Evolutionary conservation across 2,113 vertebrate species (phyloP).

Genomic region (Xyliphius kryptos): DNA sequence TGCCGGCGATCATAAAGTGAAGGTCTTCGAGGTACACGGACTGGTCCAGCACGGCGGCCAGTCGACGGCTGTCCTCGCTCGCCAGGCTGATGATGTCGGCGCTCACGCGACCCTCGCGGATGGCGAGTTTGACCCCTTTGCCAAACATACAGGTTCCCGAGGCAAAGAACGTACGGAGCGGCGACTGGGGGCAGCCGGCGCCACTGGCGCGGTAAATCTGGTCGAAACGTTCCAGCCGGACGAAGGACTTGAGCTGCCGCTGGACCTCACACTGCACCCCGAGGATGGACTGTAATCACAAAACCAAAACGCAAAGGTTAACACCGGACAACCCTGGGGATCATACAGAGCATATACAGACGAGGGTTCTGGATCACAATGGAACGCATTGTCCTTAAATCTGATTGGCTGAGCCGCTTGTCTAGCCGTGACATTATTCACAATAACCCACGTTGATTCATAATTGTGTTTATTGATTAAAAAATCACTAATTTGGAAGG

Average conservation of each 20-base stretch:
- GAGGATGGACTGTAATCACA: constrained; percentile 77
- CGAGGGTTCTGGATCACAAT: too few relatives aligned
- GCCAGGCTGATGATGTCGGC: constrained; percentile 93
- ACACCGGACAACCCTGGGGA: constrained; percentile 26
- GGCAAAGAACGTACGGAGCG: constrained; percentile 74
- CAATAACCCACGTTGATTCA: too few relatives aligned
- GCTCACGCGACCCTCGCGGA: constrained; percentile 81
- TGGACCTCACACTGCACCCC: constrained; percentile 96
- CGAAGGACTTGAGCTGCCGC: constrained; percentile 93
- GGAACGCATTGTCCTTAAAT: too few relatives aligned
- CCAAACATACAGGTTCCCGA: constrained; percentile 83
- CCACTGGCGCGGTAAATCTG: constrained; percentile 80
- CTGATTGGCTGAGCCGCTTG: too few relatives aligned
- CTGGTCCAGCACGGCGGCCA: constrained; percentile 83
- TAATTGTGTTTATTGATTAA: too few relatives aligned
- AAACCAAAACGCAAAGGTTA: constrained; percentile 34
- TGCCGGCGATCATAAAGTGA: constrained; percentile 83
- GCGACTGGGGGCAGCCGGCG: constrained; percentile 76
- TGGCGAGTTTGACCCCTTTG: constrained; percentile 88
- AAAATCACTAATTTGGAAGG: too few relatives aligned
- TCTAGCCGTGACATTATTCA: too few relatives aligned
- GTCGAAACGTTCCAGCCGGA: constrained; percentile 87
- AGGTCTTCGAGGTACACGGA: constrained; percentile 86
- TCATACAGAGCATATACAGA: too few relatives aligned
- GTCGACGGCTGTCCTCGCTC: constrained; percentile 85